phyloP scores from a whole-genome alignment of 2,888 invertebrate genomes.

The Trachelus stipa region DNA sequence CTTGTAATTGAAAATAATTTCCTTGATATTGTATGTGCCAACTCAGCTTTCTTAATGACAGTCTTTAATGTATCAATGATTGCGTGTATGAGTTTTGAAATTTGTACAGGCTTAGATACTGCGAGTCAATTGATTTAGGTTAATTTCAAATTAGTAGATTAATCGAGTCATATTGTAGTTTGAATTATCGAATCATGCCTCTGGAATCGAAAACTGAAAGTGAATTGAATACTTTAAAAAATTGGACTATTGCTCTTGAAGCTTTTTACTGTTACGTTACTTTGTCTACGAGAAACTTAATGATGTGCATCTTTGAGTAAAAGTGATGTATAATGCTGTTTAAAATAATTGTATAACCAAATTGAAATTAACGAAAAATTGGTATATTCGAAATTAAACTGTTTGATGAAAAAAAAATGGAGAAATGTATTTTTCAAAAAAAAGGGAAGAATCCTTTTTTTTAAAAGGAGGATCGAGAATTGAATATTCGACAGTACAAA shows the following conservation, averaged over 20 bases:
- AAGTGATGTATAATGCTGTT: background rate
- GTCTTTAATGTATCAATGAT: background rate
- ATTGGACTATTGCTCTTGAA: background rate
- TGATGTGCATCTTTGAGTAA: background rate
- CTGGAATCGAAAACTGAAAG: background rate
- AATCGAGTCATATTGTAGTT: background rate
- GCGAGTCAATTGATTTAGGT: background rate
- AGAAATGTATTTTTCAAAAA: background rate
- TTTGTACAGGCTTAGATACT: too few relatives aligned
- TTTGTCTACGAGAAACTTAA: background rate
- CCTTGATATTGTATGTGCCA: constrained; percentile 31
- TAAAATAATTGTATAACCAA: background rate
- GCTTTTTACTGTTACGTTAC: background rate
- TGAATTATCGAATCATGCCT: background rate
- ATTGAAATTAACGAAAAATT: background rate
- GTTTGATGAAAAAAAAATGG: background rate
- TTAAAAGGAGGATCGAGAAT: too few relatives aligned
- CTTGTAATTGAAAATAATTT: constrained; percentile 34
- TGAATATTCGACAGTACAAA: too few relatives aligned
- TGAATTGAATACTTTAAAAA: background rate
- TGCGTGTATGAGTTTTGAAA: too few relatives aligned
- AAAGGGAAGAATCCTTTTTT: background rate
- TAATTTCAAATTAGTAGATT: background rate
- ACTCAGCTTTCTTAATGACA: constrained; percentile 3
- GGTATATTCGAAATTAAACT: background rate